A percentile compares a stretch with the other conserved stretches of the same genome.
phyloP scores from a whole-genome alignment of 2,797 vertebrate genomes.

The Hypotaenidia okinawae region DNA sequence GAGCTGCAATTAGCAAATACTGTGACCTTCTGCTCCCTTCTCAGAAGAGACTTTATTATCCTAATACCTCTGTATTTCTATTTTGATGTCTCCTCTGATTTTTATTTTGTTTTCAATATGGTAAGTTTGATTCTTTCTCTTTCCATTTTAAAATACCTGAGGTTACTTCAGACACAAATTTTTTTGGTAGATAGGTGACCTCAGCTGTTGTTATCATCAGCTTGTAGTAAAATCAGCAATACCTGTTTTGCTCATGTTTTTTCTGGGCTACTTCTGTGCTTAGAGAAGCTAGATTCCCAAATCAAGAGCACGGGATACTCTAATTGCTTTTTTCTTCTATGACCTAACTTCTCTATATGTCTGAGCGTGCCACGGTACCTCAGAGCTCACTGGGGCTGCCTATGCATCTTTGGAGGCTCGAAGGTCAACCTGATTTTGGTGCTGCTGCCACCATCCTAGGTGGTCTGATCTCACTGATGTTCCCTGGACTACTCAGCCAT shows the following conservation, averaged over 20 bases:
- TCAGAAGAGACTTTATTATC: background rate
- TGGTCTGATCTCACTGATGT: background rate
- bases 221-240: background rate
- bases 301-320: background rate
- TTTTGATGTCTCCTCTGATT: background rate
- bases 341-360: background rate
- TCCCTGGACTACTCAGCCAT: background rate
- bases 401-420: background rate
- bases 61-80: background rate
- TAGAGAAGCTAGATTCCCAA: background rate
- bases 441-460: background rate
- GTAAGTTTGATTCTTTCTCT: background rate
- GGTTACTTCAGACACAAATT: background rate
- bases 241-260: background rate
- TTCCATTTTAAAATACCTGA: background rate
- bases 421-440: background rate
- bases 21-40: background rate
- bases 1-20: background rate
- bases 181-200: background rate
- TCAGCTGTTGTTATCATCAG: background rate
- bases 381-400: background rate
- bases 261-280: background rate
- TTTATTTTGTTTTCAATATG: background rate
- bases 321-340: background rate
- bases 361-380: fast-evolving